Base-by-base conservation (phyloP, 2,888 invertebrate genomes). In the Masnerella sp. region DNA sequence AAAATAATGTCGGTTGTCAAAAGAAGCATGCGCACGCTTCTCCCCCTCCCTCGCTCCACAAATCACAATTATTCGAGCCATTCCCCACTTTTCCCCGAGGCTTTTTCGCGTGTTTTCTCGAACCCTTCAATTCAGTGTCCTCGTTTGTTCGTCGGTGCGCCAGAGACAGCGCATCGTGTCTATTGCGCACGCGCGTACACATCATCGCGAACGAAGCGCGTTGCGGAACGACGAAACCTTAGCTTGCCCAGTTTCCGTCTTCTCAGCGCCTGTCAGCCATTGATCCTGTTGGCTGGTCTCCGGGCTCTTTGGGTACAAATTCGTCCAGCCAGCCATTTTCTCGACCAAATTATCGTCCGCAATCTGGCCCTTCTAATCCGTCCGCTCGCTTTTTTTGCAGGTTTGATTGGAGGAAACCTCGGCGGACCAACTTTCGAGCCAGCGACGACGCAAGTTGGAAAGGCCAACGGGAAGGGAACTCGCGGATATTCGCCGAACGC, bases 221-320 rank as follows among this genome's bases (percentile, higher is more conserved):
- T 49, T 40, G 45, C 11, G 42, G 36, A 47, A 56, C 47, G 30
- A 18, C 8, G 32, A 15, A 56, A 38, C 51, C 43, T 58, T 18
- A 51, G 34, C 17, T 59, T 61, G 59, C 45, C 52, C 59, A 69
- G 59, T 69, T 86, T 86, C 87, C 87, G 85, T 84, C 85, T 84
- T 82, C 78, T 76, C 81, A 82, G 81, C 81, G 81, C 82, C 81
- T 83, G 85, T 84, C 84, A 83, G 86, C 86, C 84, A 86, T 86
- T 85, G 82, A 73, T 72, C 74, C 81, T 81, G 81, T 81, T 83
- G 61, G 28, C 40, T 54, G 61, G 5, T 82, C 81, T 81, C 85
- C 85, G 85, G 86, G 84, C 84, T 80, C 79, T 76, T 75, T 75
- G 59, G 79, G 82, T 82, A 80, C n/a, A n/a, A n/a, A n/a, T n/a